Evolutionary conservation across 1,140 invertebrate genomes (phyloP).

Genomic region (Aleiodes sp.): DNA sequence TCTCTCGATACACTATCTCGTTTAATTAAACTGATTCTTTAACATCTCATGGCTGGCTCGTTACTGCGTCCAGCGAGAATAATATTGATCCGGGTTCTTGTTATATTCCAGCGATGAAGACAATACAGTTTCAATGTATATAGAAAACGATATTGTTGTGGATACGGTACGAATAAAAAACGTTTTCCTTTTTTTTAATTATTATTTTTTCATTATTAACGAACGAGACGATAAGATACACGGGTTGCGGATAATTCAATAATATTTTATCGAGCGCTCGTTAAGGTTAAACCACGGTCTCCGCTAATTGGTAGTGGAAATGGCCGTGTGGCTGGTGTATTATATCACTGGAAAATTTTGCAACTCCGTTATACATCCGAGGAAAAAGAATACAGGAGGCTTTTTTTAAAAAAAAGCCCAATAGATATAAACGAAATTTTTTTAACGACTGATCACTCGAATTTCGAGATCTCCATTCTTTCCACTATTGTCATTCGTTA

Average conservation of each 20-base stretch:
- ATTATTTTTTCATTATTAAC: conserved; percentile 8
- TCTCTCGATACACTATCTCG: too few relatives aligned
- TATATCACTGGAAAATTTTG: not conserved
- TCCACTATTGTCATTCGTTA: too few relatives aligned
- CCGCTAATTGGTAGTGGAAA: conserved; percentile 37
- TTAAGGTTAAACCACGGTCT: conserved; percentile 34
- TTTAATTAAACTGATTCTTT: conserved; percentile 40
- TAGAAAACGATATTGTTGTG: too few relatives aligned
- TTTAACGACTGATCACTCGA: not conserved
- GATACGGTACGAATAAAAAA: too few relatives aligned
- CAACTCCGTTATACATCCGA: not conserved
- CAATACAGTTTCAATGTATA: too few relatives aligned
- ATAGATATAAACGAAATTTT: not conserved
- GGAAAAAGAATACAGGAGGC: not conserved
- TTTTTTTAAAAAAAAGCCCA: too few relatives aligned
- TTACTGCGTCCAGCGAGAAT: conserved; percentile 30
- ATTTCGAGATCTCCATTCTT: not conserved
- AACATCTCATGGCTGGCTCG: conserved; percentile 37
- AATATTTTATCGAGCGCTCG: conserved; percentile 39
- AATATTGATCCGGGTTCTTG: conserved; percentile 36
- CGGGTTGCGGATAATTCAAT: conserved; percentile 35
- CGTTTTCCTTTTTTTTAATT: too few relatives aligned
- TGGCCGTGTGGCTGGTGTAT: conserved; percentile 1
- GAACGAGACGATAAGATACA: conserved; percentile 21
- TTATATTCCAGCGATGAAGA: too few relatives aligned